A percentile compares a stretch with the other conserved stretches of the same genome.
These are phyloP conservation scores for Cylindroiulus punctatus DNA, from an alignment of 2,888 invertebrate genomes.

Conservation along the genomic window DNA sequence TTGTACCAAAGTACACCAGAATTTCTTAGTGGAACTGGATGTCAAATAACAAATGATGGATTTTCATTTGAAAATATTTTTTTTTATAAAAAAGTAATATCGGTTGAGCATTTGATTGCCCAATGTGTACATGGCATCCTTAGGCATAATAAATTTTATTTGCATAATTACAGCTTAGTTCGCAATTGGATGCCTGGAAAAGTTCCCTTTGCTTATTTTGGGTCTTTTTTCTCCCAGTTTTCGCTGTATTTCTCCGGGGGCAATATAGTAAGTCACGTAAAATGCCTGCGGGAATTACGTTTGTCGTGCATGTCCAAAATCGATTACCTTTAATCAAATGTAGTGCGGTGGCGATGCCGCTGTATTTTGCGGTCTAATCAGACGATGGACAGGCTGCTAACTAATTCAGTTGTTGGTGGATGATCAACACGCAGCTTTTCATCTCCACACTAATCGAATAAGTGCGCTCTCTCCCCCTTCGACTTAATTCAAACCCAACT, in stretches of 20 bases:
- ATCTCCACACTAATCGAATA: slow-evolving; percentile 18
- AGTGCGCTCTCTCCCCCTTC: slow-evolving; percentile 9
- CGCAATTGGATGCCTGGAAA: background rate
- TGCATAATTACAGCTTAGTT: background rate
- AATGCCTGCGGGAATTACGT: background rate
- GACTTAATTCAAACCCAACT: slow-evolving; percentile 18
- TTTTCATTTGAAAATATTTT: too few species aligned
- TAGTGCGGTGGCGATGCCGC: slow-evolving; percentile 9
- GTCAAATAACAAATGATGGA: too few species aligned
- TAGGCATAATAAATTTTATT: too few species aligned
- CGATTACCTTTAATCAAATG: slow-evolving; percentile 18
- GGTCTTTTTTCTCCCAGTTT: background rate
- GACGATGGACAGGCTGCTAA: slow-evolving; percentile 11
- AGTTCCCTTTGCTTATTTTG: background rate
- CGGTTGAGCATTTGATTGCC: background rate
- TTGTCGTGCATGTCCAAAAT: slow-evolving; percentile 18
- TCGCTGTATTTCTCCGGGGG: background rate
- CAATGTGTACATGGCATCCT: too few species aligned
- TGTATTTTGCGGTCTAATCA: slow-evolving; percentile 18
- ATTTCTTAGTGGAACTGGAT: too few species aligned
- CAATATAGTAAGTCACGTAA: slow-evolving; percentile 5
- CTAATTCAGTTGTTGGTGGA: slow-evolving; percentile 18
- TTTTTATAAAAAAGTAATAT: too few species aligned
- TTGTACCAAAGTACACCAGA: too few species aligned
- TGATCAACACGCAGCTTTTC: slow-evolving; percentile 18